These are phyloP conservation scores for Cryptoblepharus egeriae DNA, from an alignment of 2,797 vertebrate species.

Conservation along the genomic window DNA sequence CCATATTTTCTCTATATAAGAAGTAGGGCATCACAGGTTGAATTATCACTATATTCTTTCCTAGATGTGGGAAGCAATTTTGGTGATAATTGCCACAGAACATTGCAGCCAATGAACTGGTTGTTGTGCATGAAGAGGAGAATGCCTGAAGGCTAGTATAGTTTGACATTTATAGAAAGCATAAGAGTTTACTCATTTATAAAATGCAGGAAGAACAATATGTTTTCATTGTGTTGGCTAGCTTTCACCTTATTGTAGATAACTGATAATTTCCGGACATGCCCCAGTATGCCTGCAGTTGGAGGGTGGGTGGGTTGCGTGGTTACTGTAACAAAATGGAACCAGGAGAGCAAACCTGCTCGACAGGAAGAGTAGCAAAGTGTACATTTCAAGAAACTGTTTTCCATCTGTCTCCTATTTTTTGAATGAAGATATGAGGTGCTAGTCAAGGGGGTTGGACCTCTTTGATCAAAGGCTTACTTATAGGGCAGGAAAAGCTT, in stretches of 20 bases:
- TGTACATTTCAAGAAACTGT: conserved; percentile 16
- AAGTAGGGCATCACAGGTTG: background rate
- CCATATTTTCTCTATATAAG: too few species aligned
- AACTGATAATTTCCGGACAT: conserved; percentile 69
- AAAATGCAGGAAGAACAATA: conserved; percentile 59
- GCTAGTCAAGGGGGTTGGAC: conserved; percentile 40
- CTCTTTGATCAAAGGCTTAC: background rate
- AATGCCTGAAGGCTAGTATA: conserved; percentile 58
- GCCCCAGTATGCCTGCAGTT: conserved; percentile 64
- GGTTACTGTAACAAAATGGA: conserved; percentile 56
- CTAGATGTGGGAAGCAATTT: fast-evolving
- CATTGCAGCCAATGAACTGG: background rate
- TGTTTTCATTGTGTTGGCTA: conserved; percentile 45
- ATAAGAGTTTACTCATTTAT: conserved; percentile 62
- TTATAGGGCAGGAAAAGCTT: too few species aligned
- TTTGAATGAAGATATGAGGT: conserved; percentile 7
- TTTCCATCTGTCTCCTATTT: conserved; percentile 17
- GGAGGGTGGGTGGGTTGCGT: conserved; percentile 46
- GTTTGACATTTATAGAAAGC: conserved; percentile 65
- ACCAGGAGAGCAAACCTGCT: conserved; percentile 48
- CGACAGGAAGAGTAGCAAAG: conserved; percentile 9
- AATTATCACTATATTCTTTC: fast-evolving
- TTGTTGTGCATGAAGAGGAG: conserved; percentile 49
- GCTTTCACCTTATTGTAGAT: conserved; percentile 58
- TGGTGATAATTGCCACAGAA: conserved; percentile 3